Base-by-base conservation (phyloP, 2,888 invertebrate species). In the Chrysodeixis includens region DNA sequence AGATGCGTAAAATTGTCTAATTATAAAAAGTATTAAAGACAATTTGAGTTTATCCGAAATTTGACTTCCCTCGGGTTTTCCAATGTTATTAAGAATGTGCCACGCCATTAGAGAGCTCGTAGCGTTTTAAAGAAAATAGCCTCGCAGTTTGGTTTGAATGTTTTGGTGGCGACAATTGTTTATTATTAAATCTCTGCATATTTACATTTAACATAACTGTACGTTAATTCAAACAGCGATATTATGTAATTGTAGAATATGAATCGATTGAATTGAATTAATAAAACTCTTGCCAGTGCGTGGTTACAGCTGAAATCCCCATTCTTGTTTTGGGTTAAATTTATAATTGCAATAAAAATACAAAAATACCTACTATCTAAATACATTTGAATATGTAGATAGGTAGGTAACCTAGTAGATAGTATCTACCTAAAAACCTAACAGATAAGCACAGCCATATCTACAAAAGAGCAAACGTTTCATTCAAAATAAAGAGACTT, bases 1-100 rank as follows among this genome's bases (percentile, higher is more conserved):
- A 87, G 89, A 89, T 89, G 89, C 86, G 85, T 86, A 82, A 85
- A 87, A 90, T 89, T 84, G 84, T 83, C 79, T 85, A 84, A 88
- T 87, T 87, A 87, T 71, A 88, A 88, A 86, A 87, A 87, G 86
- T 84, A 85, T 86, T 84, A 84, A 81, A 74, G 78, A 83, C 81
- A 82, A 73, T 86, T 85, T 83, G 81, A 83, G 83, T 87, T 87
- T 79, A 84, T 82, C 76, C 70, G 75, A 75, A 73, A 70, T 65
- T 69, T 71, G 66, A 70, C 58, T 71, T 76, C 35, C 61, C 49
- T 51, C n/a, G 54, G 57, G 62, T 53, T 4, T 58, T 70, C 62
- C 35, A 53, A 64, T 62, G 59, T 59, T 58, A 56, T 66, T 69
- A 75, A 56, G 60, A 64, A 46, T 52, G 63, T 64, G 55, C 63